phyloP scores from a whole-genome alignment of 2,113 vertebrate genomes.

The Crocuta crocuta region DNA sequence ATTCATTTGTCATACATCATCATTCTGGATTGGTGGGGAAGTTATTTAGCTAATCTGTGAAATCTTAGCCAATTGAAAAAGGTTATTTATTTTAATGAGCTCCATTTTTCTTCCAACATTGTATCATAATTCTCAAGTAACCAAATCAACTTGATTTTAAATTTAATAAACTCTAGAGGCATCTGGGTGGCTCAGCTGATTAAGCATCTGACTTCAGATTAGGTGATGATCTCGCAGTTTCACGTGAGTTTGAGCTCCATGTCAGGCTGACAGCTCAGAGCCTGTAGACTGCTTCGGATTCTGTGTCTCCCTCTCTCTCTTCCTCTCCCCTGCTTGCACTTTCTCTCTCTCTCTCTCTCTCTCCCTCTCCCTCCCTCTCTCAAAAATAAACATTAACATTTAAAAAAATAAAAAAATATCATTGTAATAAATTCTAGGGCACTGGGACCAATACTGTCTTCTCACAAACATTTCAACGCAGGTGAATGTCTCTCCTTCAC shows the following conservation, averaged over 20 bases:
- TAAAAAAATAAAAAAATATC: no score
- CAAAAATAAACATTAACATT: no score
- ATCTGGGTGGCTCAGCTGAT: no score
- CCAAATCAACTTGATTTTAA: background rate
- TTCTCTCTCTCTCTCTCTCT: no score
- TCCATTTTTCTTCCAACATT: background rate
- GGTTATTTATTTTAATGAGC: background rate
- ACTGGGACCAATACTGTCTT: background rate
- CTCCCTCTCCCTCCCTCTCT: no score
- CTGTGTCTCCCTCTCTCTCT: no score
- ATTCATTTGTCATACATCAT: background rate
- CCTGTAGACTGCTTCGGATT: no score
- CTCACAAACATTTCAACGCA: background rate
- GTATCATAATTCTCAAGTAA: background rate
- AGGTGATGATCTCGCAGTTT: no score
- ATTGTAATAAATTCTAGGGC: background rate
- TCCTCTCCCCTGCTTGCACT: no score
- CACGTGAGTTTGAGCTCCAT: no score
- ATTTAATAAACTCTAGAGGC: background rate
- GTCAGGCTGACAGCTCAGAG: no score
- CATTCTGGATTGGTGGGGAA: background rate
- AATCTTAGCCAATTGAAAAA: background rate
- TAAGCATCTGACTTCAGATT: no score
- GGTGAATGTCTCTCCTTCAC: background rate
- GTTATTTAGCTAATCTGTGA: background rate